phyloP scores from a whole-genome alignment of 2,797 vertebrate genomes.

The Coracias cyanogaster region DNA sequence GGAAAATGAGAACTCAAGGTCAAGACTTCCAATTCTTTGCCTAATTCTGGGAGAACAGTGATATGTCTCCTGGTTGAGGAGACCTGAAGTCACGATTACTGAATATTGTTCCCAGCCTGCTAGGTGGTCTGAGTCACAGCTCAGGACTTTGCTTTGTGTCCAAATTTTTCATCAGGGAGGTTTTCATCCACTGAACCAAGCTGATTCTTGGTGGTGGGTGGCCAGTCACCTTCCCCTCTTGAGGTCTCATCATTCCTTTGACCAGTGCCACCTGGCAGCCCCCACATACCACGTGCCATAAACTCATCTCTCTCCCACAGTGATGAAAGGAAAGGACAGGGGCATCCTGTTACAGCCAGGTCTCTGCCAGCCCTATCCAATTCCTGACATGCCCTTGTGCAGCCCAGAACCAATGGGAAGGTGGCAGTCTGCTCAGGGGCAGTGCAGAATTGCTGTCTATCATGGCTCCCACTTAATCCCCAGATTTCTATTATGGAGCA shows the following conservation, averaged over 20 bases:
- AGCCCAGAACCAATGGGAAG: conserved; percentile 2
- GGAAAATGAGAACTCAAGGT: background rate
- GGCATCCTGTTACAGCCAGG: conserved; percentile 41
- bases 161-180: background rate
- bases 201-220: background rate
- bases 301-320: background rate
- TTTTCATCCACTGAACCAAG: background rate
- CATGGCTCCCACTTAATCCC: background rate
- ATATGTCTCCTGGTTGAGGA: background rate
- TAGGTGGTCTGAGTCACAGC: background rate
- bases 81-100: background rate
- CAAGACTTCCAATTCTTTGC: background rate
- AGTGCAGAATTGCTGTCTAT: background rate
- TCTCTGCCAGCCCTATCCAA: conserved; percentile 32
- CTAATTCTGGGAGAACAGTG: background rate
- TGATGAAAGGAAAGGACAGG: conserved; percentile 30
- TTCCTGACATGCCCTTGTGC: conserved; percentile 27
- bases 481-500: background rate
- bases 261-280: background rate
- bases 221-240: background rate
- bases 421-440: background rate
- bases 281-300: background rate
- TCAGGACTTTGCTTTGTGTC: background rate
- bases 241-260: background rate
- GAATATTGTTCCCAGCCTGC: background rate